phyloP scores from a whole-genome alignment of 2,888 invertebrate species.

The Mantis religiosa region DNA sequence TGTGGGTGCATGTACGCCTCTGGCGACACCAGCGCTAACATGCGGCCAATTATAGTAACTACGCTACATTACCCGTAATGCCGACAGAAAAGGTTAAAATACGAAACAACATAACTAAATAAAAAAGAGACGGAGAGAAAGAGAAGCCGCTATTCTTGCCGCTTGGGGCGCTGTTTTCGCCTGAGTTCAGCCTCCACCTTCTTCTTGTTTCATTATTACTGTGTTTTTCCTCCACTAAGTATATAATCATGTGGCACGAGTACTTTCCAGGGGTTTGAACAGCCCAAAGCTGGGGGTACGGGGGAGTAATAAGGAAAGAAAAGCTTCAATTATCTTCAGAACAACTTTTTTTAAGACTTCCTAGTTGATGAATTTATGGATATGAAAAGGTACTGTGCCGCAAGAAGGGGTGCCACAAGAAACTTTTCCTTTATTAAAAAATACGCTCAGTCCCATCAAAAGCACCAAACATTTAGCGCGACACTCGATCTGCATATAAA shows the following conservation, averaged over 20 bases:
- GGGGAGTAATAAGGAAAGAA: background rate
- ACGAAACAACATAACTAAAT: background rate
- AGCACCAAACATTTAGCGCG: no score
- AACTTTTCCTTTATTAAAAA: background rate
- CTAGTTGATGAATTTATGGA: background rate
- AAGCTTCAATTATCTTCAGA: background rate
- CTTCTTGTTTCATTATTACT: background rate
- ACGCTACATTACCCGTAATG: background rate
- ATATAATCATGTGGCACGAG: background rate
- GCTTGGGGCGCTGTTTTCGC: background rate
- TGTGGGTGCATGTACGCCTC: slow-evolving; percentile 3
- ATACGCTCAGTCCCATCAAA: no score
- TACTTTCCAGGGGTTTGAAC: background rate
- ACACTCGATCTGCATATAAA: no score
- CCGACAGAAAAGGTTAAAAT: background rate
- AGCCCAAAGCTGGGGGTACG: background rate
- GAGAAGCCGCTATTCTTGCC: background rate
- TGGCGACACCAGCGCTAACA: slow-evolving; percentile 4
- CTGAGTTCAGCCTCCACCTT: background rate
- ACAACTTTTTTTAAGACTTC: background rate
- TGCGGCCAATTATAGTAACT: slow-evolving; percentile 2
- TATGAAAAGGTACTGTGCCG: background rate
- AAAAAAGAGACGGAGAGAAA: background rate
- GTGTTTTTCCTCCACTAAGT: background rate
- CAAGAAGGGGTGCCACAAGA: background rate